phyloP scores from a whole-genome alignment of 2,888 invertebrate species.

The Brachyptera putata region DNA sequence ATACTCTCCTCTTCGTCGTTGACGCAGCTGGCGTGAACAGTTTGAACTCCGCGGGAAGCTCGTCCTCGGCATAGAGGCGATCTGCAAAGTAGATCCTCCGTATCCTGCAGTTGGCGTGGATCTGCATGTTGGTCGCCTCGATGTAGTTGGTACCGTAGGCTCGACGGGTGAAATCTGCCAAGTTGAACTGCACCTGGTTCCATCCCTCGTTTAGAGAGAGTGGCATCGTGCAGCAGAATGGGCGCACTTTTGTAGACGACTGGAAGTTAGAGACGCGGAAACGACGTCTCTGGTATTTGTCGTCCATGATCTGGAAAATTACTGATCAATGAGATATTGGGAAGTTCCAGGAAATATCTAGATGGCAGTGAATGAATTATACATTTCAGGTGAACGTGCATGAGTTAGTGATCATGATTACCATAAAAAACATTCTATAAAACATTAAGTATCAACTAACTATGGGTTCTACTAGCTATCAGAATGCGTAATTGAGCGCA shows the following conservation, averaged over 20 bases:
- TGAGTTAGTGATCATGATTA: too few species aligned
- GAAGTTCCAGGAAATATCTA: not conserved
- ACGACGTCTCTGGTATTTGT: slow-evolving; percentile 83
- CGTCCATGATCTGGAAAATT: slow-evolving; percentile 75
- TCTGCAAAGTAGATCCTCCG: slow-evolving; percentile 83
- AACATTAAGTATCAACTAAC: too few species aligned
- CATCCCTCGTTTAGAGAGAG: slow-evolving; percentile 92
- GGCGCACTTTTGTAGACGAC: slow-evolving; percentile 88
- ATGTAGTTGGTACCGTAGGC: slow-evolving; percentile 96
- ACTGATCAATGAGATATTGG: slow-evolving; percentile 19
- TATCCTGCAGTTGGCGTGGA: slow-evolving; percentile 93
- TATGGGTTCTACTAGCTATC: too few species aligned
- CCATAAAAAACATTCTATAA: too few species aligned
- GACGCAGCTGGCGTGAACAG: slow-evolving; percentile 56
- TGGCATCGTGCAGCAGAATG: slow-evolving; percentile 98
- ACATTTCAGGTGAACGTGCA: too few species aligned
- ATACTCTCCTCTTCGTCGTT: too few species aligned
- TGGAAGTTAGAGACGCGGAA: slow-evolving; percentile 95
- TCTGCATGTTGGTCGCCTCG: slow-evolving; percentile 84
- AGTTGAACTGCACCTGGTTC: slow-evolving; percentile 94
- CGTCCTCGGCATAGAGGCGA: slow-evolving; percentile 64
- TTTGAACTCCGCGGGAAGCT: slow-evolving; percentile 62
- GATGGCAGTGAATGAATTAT: too few species aligned
- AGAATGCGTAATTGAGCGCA: too few species aligned
- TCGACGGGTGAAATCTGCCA: slow-evolving; percentile 87